Evolutionary conservation across 2,113 vertebrate species (phyloP).

Genomic region (Seriola quinqueradiata): DNA sequence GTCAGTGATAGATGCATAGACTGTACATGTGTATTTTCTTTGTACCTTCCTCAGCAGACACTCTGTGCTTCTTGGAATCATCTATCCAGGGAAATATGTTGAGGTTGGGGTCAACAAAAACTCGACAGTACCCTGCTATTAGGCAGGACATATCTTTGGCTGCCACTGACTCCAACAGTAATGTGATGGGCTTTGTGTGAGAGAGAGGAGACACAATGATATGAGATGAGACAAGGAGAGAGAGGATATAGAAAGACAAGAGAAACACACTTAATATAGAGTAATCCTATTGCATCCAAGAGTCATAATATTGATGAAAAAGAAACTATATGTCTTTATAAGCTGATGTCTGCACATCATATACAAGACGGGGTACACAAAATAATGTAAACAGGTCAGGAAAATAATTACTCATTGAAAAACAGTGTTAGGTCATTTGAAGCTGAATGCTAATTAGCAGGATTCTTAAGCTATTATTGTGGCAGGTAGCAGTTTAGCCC

Average conservation of each 20-base stretch:
- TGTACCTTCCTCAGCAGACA: constrained; percentile 95
- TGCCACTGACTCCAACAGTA: constrained; percentile 91
- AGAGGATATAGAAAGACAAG: background rate
- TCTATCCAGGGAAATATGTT: constrained; percentile 90
- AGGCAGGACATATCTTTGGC: constrained; percentile 96
- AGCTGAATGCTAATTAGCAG: background rate
- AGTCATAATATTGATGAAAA: constrained; percentile 4
- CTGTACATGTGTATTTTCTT: background rate
- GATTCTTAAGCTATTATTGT: background rate
- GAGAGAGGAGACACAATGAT: constrained; percentile 27
- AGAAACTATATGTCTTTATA: background rate
- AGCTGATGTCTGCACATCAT: constrained; percentile 15
- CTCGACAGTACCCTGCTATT: constrained; percentile 91
- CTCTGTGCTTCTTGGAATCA: constrained; percentile 84
- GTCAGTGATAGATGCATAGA: background rate
- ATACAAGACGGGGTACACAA: background rate
- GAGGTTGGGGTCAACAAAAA: constrained; percentile 87
- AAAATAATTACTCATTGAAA: background rate
- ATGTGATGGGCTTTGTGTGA: constrained; percentile 88
- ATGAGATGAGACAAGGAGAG: constrained; percentile 12
- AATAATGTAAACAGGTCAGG: background rate
- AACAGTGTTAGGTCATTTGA: background rate
- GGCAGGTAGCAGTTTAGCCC: too few species aligned
- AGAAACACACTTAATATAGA: constrained; percentile 5
- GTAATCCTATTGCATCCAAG: background rate